Conservation (phyloP, 2,888 invertebrate genomes). For the Heterodera filipjevi region DNA sequence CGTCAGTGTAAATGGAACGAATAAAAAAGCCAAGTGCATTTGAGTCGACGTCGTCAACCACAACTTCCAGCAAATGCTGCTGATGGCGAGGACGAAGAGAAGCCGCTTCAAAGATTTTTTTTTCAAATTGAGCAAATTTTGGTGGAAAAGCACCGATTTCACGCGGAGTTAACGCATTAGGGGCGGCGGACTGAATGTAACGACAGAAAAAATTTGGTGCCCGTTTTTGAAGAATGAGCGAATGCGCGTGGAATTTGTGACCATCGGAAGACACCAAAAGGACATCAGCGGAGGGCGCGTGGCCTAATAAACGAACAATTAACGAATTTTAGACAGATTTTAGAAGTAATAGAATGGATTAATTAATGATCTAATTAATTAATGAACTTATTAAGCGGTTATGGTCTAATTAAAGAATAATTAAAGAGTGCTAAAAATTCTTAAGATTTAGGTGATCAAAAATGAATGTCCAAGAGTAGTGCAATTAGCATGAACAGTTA, state of each 20-base stretch:
- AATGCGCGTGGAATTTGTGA: constrained; percentile 57
- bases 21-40: constrained; percentile 60
- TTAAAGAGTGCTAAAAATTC: too few species aligned
- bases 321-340: too few species aligned
- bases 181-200: constrained; percentile 52
- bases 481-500: too few species aligned
- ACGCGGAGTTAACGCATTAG: constrained; percentile 43
- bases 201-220: constrained; percentile 62
- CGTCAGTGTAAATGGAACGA: constrained; percentile 61
- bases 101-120: not conserved
- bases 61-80: constrained; percentile 49
- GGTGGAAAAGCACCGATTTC: constrained; percentile 19
- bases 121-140: not conserved
- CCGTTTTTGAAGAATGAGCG: constrained; percentile 55
- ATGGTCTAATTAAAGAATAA: too few species aligned
- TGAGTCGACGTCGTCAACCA: constrained; percentile 61
- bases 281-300: constrained; percentile 54
- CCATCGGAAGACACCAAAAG: constrained; percentile 59
- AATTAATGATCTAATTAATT: not conserved
- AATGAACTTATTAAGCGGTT: not conserved
- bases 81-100: not conserved
- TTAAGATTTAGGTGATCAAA: too few species aligned
- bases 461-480: too few species aligned
- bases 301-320: constrained; percentile 38
- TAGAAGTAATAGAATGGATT: not conserved